Base-by-base conservation (phyloP, 1,140 invertebrate genomes). In the Nixonia krombeini region DNA sequence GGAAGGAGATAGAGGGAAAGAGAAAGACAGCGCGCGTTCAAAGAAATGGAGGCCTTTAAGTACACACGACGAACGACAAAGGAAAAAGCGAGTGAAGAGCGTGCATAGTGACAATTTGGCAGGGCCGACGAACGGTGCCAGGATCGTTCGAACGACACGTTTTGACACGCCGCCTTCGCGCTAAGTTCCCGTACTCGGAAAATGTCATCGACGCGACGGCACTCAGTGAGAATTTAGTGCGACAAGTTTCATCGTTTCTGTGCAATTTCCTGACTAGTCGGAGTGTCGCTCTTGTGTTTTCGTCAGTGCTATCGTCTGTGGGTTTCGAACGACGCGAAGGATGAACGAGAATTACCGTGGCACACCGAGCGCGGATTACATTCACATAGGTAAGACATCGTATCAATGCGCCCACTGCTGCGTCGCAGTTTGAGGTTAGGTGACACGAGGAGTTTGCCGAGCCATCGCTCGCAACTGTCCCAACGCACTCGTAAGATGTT, bases 261-360 rank as follows among this genome's bases (percentile, higher is more conserved):
- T 13, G 16, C 16, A n/a, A 38, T 15, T 38, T 13, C 12, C 13
- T 38, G 12, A 12, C 13, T n/a, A 38, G 8, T 15, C 12, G 16
- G 35, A 13, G 35, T 16, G n/a, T 38, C 16, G 13, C 9, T 16
- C 9, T 16, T 15, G 16, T 15, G 13, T 8, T 16, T 38, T 12
- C 13, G 16, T 38, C 13, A 13, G 13, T 15, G 16, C 9, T 13
- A n/a, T n/a, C n/a, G n/a, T 16, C 13, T 31, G 28, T 12, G 4
- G 49, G 44, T 56, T 46, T 50, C 33, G 29, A 51, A 58, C 44
- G 61, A 41, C 28, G 53, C 56, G 31, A 59, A 47, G 45, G 58
- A 33, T 25, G 38, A 45, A 46, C 61, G 17, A 70, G 37, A 38
- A 68, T 70, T 52, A 44, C 25, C 31, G 50, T 33, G 4, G 29